Evolutionary conservation across 2,113 vertebrate species (phyloP), one percentile per base, ranked within the genome.

Genomic region (Sisor rabdophorus): DNA sequence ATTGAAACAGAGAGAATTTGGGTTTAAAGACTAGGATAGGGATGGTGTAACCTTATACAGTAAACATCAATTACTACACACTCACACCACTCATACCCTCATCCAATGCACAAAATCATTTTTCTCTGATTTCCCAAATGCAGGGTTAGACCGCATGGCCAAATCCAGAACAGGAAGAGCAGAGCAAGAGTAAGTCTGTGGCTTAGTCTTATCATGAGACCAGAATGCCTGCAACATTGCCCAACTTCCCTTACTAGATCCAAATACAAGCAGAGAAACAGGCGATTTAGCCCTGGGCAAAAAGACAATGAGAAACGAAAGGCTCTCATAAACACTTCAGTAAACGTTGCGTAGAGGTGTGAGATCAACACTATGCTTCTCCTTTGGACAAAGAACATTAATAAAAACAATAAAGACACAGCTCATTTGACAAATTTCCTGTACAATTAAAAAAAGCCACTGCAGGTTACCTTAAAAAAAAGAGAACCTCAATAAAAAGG

Each of bases 181-280:
- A 79, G 70, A 76, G 50, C 75, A 78, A 86, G 73, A 63, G 72
- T 40, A 56, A 65, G 71, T 54, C 71, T 83, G 85, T 84, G 80
- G 80, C 61, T 36, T 73, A 65, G 58, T 78, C 65, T 81, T 80
- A 84, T 84, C 85, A 87, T 58, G 40, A 85, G 55, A 86, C 64
- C 79, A 84, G 84, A 86, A 88, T 84, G 75, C 76, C 74, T 55
- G 80, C 28, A 22, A 72, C 54, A 65, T 90, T 89, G 80, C 85
- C 80, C 79, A 90, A 90, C 84, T 88, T 91, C 87, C 80, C 68
- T 64, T 24, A 78, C 15, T 12, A 71, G 61, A 83, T 83, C 78
- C 78, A 77, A 68, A 77, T 68, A 80, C 44, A 71, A 54, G 76
- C 48, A 73, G 24, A 32, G 15, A 77, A 53, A 79, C 52, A 50